phyloP scores from a whole-genome alignment of 2,113 vertebrate genomes.

The Halcyon senegalensis region DNA sequence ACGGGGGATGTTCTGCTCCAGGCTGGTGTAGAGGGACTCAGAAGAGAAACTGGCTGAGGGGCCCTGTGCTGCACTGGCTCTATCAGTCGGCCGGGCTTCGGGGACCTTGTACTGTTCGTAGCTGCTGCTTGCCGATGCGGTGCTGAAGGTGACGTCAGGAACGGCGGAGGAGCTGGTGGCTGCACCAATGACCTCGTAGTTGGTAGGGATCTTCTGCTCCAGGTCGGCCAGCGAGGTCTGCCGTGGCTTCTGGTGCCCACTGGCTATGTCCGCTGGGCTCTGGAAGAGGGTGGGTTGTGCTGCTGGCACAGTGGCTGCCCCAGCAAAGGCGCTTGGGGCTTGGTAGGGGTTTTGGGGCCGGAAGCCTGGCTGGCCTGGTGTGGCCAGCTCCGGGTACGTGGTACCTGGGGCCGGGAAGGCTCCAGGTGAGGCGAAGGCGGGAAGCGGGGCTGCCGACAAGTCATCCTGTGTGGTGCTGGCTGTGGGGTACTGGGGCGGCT shows the following conservation, averaged over 20 bases:
- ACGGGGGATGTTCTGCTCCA: conserved; percentile 95
- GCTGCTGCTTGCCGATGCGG: conserved; percentile 67
- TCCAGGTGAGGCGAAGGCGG: conserved; percentile 81
- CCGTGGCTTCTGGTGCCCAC: conserved; percentile 87
- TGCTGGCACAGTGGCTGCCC: conserved; percentile 74
- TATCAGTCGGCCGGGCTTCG: conserved; percentile 82
- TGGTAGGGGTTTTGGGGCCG: conserved; percentile 84
- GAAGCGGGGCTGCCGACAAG: conserved; percentile 84
- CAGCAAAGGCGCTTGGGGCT: conserved; percentile 81
- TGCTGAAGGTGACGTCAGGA: conserved; percentile 81
- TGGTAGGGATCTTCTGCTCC: conserved; percentile 95
- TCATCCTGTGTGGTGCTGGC: conserved; percentile 86
- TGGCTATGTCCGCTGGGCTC: conserved; percentile 79
- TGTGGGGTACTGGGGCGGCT: conserved; percentile 84
- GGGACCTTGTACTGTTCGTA: conserved; percentile 87
- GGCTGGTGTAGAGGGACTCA: conserved; percentile 89
- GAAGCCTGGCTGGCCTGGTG: conserved; percentile 84
- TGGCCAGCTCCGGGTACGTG: conserved; percentile 84
- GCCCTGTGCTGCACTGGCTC: conserved; percentile 77
- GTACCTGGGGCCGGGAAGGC: conserved; percentile 83
- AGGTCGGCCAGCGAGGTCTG: conserved; percentile 94
- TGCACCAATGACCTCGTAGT: conserved; percentile 91
- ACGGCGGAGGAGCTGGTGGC: conserved; percentile 84
- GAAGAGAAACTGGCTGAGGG: conserved; percentile 85
- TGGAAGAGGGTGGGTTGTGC: conserved; percentile 83